Evolutionary conservation across 2,888 invertebrate genomes (phyloP), one percentile per base, ranked within the genome.

Genomic region (Dryomyza anilis): DNA sequence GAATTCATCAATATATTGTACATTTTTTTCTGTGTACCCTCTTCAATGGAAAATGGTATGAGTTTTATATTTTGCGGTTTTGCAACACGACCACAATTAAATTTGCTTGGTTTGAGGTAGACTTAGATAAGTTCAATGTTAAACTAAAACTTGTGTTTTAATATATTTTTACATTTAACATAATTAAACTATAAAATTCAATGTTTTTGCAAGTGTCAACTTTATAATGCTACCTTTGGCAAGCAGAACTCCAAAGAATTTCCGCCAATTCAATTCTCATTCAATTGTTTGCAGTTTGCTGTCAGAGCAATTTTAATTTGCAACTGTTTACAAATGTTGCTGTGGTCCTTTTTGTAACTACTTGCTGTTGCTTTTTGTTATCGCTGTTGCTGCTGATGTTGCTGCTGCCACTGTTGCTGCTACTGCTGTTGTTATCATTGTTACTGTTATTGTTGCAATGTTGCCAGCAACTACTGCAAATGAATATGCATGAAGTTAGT

Each of bases 251-350:
- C 12, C 16, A 25, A 48, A 23, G 21, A n/a, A 14, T 23, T 23
- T 23, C 2, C 48, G 14, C 14, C 39, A 12, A 39, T 39, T 39
- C 14, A 39, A 39, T 39, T 48, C 23, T 12, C 48, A 48, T 23
- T 48, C 48, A 48, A 48, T 19, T 21, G 21, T 21, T n/a, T n/a
- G n/a, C n/a, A n/a, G n/a, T n/a, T n/a, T n/a, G n/a, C n/a, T 27
- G 55, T 55, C 39, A 39, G 48, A 19, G 48, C 23, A 19, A 21
- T 36, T 55, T 36, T 33, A 19, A 58, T 58, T 58, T 58, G 29
- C 46, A 45, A 58, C 45, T 58, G 46, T 46, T 58, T 58, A 58
- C 58, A 46, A 58, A 46, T 58, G 58, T 45, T 45, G 27, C 29
- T 45, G 57, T 27, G 57, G 57, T 45, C 29, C 30, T 14, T 55